Percentiles rank a stretch among this genome's conserved stretches.
phyloP scores from a whole-genome alignment of 1,140 invertebrate species.

The Aporrectodea caliginosa region DNA sequence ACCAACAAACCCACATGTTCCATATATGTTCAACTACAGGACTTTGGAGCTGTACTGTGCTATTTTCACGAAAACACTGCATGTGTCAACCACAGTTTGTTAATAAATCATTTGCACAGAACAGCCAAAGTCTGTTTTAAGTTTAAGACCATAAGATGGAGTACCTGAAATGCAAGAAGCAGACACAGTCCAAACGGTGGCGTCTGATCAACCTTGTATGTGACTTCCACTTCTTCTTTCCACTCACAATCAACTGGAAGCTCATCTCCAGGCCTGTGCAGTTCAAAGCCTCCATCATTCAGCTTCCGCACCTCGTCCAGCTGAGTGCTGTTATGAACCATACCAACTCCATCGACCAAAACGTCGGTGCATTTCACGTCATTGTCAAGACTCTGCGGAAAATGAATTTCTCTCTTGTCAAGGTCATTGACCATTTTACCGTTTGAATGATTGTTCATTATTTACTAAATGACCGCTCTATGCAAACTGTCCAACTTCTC shows the following conservation, averaged over 20 bases:
- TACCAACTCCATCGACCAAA: not conserved
- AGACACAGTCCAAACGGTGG: conserved; percentile 14
- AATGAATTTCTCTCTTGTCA: not conserved
- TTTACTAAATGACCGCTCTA: too few relatives aligned
- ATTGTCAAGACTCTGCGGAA: not conserved
- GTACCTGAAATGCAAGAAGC: conserved; percentile 20
- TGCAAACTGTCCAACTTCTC: too few relatives aligned
- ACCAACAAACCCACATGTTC: too few relatives aligned
- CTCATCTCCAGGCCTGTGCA: not conserved
- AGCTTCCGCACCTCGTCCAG: not conserved
- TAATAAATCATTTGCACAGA: too few relatives aligned
- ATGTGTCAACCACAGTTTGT: too few relatives aligned
- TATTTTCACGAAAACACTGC: too few relatives aligned
- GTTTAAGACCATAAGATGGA: too few relatives aligned
- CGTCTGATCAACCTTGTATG: conserved; percentile 13
- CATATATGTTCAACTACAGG: too few relatives aligned
- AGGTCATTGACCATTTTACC: not conserved
- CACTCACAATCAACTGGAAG: not conserved
- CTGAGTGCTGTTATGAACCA: not conserved
- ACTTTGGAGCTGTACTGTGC: too few relatives aligned
- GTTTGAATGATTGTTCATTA: too few relatives aligned
- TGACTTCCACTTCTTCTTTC: conserved; percentile 20
- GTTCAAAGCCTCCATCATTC: not conserved
- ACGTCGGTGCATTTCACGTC: not conserved
- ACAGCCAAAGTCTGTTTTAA: too few relatives aligned